Base-by-base conservation (phyloP, 37 sponge, comb jelly and placozoan species). In the Ephydatia muelleri region DNA sequence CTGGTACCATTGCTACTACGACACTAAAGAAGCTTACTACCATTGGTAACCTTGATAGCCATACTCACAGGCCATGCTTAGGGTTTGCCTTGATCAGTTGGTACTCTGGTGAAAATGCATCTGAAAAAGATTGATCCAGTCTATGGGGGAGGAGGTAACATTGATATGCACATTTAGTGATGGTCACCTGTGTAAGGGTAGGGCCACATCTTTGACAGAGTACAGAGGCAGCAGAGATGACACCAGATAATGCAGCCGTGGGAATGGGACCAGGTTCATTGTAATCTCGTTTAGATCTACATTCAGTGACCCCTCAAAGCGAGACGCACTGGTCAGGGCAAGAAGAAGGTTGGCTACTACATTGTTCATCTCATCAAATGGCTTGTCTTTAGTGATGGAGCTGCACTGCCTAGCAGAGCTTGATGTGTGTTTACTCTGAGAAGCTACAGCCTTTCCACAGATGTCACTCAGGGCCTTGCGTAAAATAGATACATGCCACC, bases 181-280 rank as follows among this genome's bases (percentile, higher is more conserved):
- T n/a, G n/a, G n/a, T 3, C 3, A 88, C 89, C 79, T 89, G 82
- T 75, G 74, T 27, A 80, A 91, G 21, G 96, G 86, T 6, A 97
- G 70, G n/a, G 82, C 38, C 75, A 95, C 76, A 64, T 95, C 98
- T 31, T 80, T 76, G 47, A 90, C 86, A 35, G 86, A 70, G 76
- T 93, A 98, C 26, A 98, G 94, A 57, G 99, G 99, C 22, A 95
- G 84, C 68, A 98, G 87, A 77, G 95, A 74, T 0, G 99, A 93
- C 19, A 98, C 88, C 48, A 98, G 86, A 68, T 98, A 98, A 79
- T 98, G 97, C 31, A 96, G 88, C 22, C 92, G 89, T 49, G 99
- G 99, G 80, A 88, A 98, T 5, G 99, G 99, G 34, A 98, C 99
- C 68, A 98, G 87, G 83, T 98, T 98, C 99, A 98, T 98, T 0